phyloP scores from a whole-genome alignment of 1,140 invertebrate genomes.

The honey bee (Apis mellifera) region DNA sequence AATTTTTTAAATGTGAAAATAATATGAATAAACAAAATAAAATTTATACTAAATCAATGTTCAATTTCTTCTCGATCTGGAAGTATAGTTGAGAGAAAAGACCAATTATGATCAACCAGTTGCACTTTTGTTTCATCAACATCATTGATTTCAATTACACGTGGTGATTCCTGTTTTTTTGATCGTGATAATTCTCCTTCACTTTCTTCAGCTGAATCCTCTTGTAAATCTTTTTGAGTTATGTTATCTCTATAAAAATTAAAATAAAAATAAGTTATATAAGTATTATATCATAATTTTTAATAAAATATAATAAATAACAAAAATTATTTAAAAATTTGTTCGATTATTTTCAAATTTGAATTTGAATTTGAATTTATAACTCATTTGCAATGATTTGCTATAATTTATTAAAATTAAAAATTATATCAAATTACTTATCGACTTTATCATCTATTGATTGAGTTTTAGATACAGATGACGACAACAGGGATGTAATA shows the following conservation, averaged over 20 bases:
- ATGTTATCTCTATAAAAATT: slow-evolving; percentile 4
- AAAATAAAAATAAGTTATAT: background rate
- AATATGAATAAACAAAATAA: background rate
- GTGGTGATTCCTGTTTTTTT: background rate
- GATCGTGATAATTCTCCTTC: slow-evolving; percentile 32
- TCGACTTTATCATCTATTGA: slow-evolving; percentile 47
- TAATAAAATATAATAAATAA: too few species aligned
- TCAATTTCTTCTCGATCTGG: slow-evolving; percentile 39
- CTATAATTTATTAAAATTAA: background rate
- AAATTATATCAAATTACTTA: slow-evolving; percentile 11
- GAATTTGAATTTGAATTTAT: too few species aligned
- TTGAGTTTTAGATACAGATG: slow-evolving; percentile 51
- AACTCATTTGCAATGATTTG: background rate
- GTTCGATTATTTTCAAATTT: too few species aligned
- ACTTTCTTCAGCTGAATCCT: slow-evolving; percentile 37
- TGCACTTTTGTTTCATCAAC: slow-evolving; percentile 46
- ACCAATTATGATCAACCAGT: slow-evolving; percentile 70
- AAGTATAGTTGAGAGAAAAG: slow-evolving; percentile 69
- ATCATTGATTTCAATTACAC: slow-evolving; percentile 27
- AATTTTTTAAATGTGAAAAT: background rate
- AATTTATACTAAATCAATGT: background rate
- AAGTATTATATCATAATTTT: background rate
- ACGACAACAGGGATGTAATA: slow-evolving; percentile 76
- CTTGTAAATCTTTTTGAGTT: background rate
- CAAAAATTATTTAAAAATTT: too few species aligned